Evolutionary conservation across 2,113 vertebrate genomes (phyloP).

Genomic region (Odontesthes bonariensis): DNA sequence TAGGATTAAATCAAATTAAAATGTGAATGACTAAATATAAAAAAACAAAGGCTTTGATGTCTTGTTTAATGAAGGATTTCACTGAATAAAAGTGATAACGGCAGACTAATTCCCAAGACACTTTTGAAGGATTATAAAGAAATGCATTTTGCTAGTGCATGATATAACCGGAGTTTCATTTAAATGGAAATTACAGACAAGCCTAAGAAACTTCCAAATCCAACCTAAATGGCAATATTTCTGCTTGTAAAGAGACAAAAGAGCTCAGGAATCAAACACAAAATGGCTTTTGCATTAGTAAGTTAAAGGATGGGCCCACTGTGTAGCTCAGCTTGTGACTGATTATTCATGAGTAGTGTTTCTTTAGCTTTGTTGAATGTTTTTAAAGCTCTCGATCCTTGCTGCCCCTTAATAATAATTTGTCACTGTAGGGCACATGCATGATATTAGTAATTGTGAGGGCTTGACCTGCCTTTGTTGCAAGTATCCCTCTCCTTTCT

Average conservation of each 20-base stretch:
- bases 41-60: conserved; percentile 43
- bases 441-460: conserved; percentile 31
- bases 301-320: neutral
- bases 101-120: conserved; percentile 56
- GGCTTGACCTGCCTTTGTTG: conserved; percentile 10
- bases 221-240: neutral
- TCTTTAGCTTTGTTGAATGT: neutral
- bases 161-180: conserved; percentile 57
- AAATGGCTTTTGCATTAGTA: conserved; percentile 3
- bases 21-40: neutral
- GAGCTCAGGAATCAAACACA: conserved; percentile 6
- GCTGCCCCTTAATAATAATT: conserved; percentile 40
- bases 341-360: neutral
- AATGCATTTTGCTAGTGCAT: conserved; percentile 27
- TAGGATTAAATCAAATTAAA: conserved; percentile 23
- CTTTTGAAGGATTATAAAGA: conserved; percentile 48
- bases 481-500: neutral
- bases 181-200: conserved; percentile 66
- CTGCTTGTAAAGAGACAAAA: conserved; percentile 7
- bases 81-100: conserved; percentile 24
- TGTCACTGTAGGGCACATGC: conserved; percentile 33
- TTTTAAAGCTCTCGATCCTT: conserved; percentile 16
- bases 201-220: conserved; percentile 17
- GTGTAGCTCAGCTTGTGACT: conserved; percentile 19
- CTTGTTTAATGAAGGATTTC: conserved; percentile 39